Percentiles rank a stretch among this genome's conserved stretches.
These are phyloP conservation scores for Diarsia dahlii DNA, from an alignment of 2,888 invertebrate genomes.

Conservation along the genomic window DNA sequence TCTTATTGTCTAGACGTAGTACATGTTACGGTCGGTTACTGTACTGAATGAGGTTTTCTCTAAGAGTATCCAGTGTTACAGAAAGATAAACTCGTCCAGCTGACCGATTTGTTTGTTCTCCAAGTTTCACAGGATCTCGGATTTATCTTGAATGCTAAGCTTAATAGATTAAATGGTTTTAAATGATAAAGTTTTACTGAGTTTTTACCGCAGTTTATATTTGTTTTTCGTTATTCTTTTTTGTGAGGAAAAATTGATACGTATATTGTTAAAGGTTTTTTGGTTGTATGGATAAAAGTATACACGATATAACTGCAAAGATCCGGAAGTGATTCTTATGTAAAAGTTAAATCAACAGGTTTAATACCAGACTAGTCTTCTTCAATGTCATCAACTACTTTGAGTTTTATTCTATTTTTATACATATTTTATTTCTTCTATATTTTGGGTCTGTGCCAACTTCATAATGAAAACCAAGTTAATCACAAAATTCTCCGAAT, in stretches of 20 bases:
- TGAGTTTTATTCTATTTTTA: not conserved
- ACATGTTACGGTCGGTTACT: slow-evolving; percentile 65
- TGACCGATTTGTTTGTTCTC: slow-evolving; percentile 56
- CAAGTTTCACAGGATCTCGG: slow-evolving; percentile 44
- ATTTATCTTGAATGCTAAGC: slow-evolving; percentile 48
- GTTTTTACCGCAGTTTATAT: slow-evolving; percentile 17
- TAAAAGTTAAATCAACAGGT: not conserved
- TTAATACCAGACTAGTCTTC: not conserved
- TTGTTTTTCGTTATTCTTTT: slow-evolving; percentile 4
- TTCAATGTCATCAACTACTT: not conserved
- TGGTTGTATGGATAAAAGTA: no score
- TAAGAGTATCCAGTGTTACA: slow-evolving; percentile 54
- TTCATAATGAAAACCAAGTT: not conserved
- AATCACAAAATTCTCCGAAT: slow-evolving; percentile 1
- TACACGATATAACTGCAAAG: not conserved
- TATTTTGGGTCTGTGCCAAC: not conserved
- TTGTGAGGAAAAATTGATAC: no score
- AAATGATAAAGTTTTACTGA: slow-evolving; percentile 32
- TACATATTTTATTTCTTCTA: no score
- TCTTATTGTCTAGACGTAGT: slow-evolving; percentile 65
- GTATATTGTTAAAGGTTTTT: no score
- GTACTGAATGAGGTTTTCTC: slow-evolving; percentile 63
- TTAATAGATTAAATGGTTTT: slow-evolving; percentile 52
- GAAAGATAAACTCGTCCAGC: slow-evolving; percentile 56
- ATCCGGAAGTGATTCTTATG: not conserved